Evolutionary conservation across 2,888 invertebrate genomes (phyloP), one percentile per base, ranked within the genome.

Genomic region (Athalia circularis): DNA sequence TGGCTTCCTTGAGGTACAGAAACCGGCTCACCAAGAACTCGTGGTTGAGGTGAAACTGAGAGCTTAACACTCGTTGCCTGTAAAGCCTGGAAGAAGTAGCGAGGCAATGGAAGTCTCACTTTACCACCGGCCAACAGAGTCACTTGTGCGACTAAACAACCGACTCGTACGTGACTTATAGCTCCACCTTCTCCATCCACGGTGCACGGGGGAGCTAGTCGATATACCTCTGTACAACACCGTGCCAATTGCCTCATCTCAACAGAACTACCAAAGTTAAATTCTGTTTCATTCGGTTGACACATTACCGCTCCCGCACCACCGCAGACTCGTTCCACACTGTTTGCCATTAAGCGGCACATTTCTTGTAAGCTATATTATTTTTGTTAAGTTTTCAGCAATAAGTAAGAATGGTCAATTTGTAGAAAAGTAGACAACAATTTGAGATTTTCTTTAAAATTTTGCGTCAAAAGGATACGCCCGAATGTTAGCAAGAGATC

Each of bases 71-170:
- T 94, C 1, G 96, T 97, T 43, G 95, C 93, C 91, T 98, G 95
- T 82, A 97, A 91, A 79, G 94, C 94, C 93, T 98, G 97, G 91
- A 96, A 97, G 90, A 96, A 94, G 91, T 95, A 94, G 81, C 97
- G 91, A 50, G 96, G 95, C 82, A 96, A 92, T 50, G 95, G 91
- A 70, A 90, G 61, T 87, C 91, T 77, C 90, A 92, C 85, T 88
- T 90, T 88, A 88, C 91, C 86, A 87, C 91, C 90, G 87, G 91
- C 88, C 87, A 92, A 85, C 87, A 93, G 80, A 90, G 91, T 83
- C 89, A 93, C 92, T 86, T 94, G 92, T 29, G 92, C 92, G 65
- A 94, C 91, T 45, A 94, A 89, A 6, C 93, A 90, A 80, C 93
- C 93, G 76, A 93, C 92, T 13, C 87, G 83, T 29, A 87, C 81